These are phyloP conservation scores for Dendropsophus ebraccatus DNA, from an alignment of 2,113 vertebrate genomes.

Conservation along the genomic window DNA sequence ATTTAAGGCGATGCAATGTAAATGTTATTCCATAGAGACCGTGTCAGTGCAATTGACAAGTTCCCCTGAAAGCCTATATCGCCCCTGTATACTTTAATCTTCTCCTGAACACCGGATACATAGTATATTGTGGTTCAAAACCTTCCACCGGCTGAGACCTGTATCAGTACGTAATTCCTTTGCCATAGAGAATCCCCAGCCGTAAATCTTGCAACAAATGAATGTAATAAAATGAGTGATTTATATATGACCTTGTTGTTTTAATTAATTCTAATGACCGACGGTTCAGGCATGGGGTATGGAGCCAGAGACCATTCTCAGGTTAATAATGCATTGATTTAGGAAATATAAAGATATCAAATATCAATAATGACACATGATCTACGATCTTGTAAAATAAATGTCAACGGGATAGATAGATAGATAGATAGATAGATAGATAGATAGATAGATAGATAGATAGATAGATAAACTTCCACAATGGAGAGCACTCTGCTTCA, in stretches of 20 bases:
- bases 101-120: too few species aligned
- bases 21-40: neutral
- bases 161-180: neutral
- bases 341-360: neutral
- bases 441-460: neutral
- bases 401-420: neutral
- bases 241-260: neutral
- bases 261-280: conserved; percentile 13
- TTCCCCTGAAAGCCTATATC: neutral
- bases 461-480: too few species aligned
- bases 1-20: neutral
- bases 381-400: too few species aligned
- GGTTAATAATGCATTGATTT: neutral
- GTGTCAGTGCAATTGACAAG: neutral
- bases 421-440: neutral
- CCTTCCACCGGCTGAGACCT: neutral
- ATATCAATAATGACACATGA: neutral
- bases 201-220: neutral
- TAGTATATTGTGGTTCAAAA: neutral
- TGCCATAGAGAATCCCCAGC: neutral
- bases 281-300: neutral
- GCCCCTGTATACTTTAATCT: neutral
- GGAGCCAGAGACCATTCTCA: neutral
- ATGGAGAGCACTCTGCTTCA: too few species aligned
- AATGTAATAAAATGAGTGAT: conserved; percentile 7